Conservation (phyloP, 2,888 invertebrate species). For the Ellobium chinense region DNA sequence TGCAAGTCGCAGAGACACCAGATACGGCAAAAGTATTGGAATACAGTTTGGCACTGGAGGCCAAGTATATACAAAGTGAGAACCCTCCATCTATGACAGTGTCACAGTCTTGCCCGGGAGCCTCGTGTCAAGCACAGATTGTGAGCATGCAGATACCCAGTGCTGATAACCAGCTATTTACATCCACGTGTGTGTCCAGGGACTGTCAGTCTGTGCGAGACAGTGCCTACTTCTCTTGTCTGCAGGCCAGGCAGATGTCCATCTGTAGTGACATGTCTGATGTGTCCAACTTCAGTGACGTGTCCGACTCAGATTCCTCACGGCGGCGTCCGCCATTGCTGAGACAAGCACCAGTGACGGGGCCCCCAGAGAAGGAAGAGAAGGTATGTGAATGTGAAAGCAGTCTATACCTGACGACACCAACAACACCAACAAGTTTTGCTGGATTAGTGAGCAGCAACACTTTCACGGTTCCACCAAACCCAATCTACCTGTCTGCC, state of each 20-base stretch:
- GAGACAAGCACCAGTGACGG: conserved; percentile 26
- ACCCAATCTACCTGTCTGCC: background rate
- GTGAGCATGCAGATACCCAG: background rate
- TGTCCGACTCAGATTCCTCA: background rate
- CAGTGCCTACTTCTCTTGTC: background rate
- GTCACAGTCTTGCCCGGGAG: background rate
- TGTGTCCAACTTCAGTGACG: conserved; percentile 16
- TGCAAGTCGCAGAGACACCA: conserved; percentile 32
- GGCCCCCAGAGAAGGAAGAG: background rate
- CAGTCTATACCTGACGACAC: background rate
- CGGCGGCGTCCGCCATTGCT: conserved; percentile 27
- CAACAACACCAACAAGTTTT: background rate
- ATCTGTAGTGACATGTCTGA: conserved; percentile 16
- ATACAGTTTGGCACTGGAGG: conserved; percentile 38
- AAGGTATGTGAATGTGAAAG: background rate
- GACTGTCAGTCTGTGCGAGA: background rate
- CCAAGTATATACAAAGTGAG: conserved; percentile 6
- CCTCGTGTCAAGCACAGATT: background rate
- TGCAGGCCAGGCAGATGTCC: conserved; percentile 22
- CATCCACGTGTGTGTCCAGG: background rate
- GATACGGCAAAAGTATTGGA: conserved; percentile 44
- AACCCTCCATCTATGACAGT: too few relatives aligned
- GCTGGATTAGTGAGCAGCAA: background rate
- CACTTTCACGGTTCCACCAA: background rate
- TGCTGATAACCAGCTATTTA: background rate